A percentile compares a stretch with the other conserved stretches of the same genome.
Evolutionary conservation across 2,888 invertebrate genomes (phyloP).

Genomic region (Phyllotreta striolata): DNA sequence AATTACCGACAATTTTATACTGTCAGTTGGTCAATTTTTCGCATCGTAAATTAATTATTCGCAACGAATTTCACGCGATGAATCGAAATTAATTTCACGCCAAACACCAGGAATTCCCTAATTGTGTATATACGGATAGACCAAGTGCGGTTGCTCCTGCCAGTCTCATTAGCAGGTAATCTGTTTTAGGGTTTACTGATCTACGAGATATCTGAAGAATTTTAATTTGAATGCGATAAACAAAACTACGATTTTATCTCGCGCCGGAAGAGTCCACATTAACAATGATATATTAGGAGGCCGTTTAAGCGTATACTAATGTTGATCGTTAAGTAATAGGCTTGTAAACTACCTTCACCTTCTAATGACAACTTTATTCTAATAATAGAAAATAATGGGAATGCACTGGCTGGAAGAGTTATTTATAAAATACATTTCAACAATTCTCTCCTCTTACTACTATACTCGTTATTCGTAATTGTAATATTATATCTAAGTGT

Average conservation of each 20-base stretch:
- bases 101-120: too few relatives aligned
- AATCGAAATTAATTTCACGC: too few relatives aligned
- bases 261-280: slow-evolving; percentile 2
- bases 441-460: too few relatives aligned
- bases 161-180: slow-evolving; percentile 10
- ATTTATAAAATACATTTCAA: too few relatives aligned
- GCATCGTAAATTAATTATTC: too few relatives aligned
- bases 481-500: too few relatives aligned
- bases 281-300: slow-evolving; percentile 18
- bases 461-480: too few relatives aligned
- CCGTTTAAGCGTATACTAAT: background rate
- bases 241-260: slow-evolving; percentile 6
- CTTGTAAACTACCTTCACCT: slow-evolving; percentile 10
- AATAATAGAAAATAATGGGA: slow-evolving; percentile 22
- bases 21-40: too few relatives aligned
- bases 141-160: background rate
- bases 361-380: slow-evolving; percentile 22
- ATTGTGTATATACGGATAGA: too few relatives aligned
- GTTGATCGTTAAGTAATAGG: slow-evolving; percentile 4
- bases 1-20: too few relatives aligned
- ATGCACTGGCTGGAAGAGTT: background rate
- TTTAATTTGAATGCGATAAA: slow-evolving; percentile 14
- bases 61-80: too few relatives aligned
- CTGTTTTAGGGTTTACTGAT: background rate
- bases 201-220: slow-evolving; percentile 5